phyloP scores from a whole-genome alignment of 2,888 invertebrate genomes.

The Machimus rusticus region DNA sequence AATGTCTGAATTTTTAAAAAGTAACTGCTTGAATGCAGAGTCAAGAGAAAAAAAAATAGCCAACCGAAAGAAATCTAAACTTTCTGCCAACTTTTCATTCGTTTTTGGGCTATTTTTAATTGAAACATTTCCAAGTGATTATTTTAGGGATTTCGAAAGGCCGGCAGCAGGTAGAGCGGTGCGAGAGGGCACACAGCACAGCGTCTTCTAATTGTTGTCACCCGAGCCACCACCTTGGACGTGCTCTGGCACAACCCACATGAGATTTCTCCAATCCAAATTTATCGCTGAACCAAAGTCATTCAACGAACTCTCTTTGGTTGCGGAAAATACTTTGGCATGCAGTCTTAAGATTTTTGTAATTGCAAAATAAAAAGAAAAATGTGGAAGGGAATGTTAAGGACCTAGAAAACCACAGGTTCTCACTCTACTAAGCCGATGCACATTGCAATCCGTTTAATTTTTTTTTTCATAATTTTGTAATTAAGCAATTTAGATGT shows the following conservation, averaged over 20 bases:
- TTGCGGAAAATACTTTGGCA: neutral
- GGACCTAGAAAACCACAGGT: neutral
- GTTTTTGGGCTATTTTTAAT: constrained; percentile 19
- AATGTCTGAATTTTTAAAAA: neutral
- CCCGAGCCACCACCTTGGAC: neutral
- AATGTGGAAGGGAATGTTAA: neutral
- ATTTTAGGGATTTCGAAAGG: constrained; percentile 27
- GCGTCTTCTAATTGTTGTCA: neutral
- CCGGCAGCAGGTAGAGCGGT: neutral
- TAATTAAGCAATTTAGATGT: neutral
- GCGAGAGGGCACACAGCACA: neutral
- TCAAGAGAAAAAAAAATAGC: neutral
- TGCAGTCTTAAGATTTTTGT: neutral
- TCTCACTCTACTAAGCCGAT: neutral
- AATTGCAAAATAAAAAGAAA: neutral
- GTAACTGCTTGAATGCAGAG: neutral
- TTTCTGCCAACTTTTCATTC: neutral
- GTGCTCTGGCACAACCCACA: neutral
- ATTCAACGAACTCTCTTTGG: neutral
- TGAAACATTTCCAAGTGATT: constrained; percentile 7
- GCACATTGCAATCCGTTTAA: neutral
- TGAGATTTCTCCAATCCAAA: constrained; percentile 10
- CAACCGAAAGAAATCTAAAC: neutral
- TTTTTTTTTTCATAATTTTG: neutral
- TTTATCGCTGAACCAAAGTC: neutral